Evolutionary conservation across 30 jellyfish, hydroid and myxozoan species (phyloP), one percentile per base, ranked within the genome.

Genomic region (Aurelia sp.): DNA sequence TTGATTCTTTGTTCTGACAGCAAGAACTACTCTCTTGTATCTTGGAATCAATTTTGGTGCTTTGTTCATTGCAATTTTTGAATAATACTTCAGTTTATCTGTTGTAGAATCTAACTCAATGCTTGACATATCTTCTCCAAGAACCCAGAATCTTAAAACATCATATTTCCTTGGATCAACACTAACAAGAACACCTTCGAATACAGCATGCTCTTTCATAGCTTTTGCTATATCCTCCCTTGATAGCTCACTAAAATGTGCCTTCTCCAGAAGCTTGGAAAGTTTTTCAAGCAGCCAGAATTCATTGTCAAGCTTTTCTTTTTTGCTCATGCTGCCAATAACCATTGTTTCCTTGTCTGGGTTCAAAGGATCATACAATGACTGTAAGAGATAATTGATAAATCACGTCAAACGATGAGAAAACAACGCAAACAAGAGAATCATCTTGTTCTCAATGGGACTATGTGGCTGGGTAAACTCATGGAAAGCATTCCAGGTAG

Each of bases 301-400:
- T 62, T 92, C 98, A 73, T 92, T 86, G 68, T 86, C 97, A 72
- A 86, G 78, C 40, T 80, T 76, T 72, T 92, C 97, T 40, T 86
- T 92, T 61, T 80, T 77, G 30, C 96, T 79, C 71, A 86, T 33
- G 58, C 81, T 84, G 4, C 86, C 88, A 33, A 86, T 33, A 9
- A 66, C 80, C 82, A 88, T 55, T 64, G 96, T 88, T 73, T 92
- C 98, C 79, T 92, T 92, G 90, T 92, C 98, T 51, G 98, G 98
- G 55, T 92, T 92, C 64, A 92, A 64, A 27, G 98, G 96, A 60
- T 86, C 98, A 62, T 92, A 92, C 61, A 92, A 72, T 79, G 83
- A 71, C 98, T 92, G 62, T 55, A 81, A 74, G 47, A 50, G 58
- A 74, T 76, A 59, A 33, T 3, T 69, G 17, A 17, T 6, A 17